Percentiles rank a stretch among this genome's conserved stretches.
Evolutionary conservation across 2,888 invertebrate species (phyloP).

Genomic region (Ormyrus labotus): DNA sequence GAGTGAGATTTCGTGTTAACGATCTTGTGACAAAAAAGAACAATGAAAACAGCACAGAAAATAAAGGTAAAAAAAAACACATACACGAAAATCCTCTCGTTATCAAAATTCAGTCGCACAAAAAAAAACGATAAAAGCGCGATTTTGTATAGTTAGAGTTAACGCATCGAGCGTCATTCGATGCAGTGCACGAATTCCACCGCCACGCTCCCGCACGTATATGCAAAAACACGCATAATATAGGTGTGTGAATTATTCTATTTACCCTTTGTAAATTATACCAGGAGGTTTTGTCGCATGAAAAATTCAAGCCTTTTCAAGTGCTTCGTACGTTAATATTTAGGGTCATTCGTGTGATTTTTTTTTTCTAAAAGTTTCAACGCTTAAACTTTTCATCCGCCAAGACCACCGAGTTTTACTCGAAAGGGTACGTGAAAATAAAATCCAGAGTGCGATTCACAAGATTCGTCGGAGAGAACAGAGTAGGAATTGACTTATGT

Average conservation of each 20-base stretch:
- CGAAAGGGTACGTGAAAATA: constrained; percentile 2
- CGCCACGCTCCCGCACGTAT: constrained; percentile 18
- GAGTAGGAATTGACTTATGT: constrained; percentile 10
- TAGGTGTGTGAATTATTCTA: constrained; percentile 60
- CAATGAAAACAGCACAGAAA: constrained; percentile 53
- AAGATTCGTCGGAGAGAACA: constrained; percentile 16
- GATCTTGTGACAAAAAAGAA: constrained; percentile 42
- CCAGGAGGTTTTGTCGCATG: constrained; percentile 2
- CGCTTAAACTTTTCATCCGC: constrained; percentile 22
- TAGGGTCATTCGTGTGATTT: no score
- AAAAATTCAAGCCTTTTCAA: neutral
- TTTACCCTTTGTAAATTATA: constrained; percentile 28
- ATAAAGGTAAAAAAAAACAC: constrained; percentile 45
- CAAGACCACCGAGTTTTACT: constrained; percentile 23
- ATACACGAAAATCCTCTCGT: constrained; percentile 43
- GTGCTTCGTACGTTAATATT: no score
- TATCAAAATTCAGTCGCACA: constrained; percentile 22
- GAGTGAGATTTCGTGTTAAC: constrained; percentile 49
- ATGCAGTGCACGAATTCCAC: constrained; percentile 11
- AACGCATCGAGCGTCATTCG: constrained; percentile 29
- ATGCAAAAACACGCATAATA: constrained; percentile 36
- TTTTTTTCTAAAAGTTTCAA: neutral
- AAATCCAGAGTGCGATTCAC: constrained; percentile 16
- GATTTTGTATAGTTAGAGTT: constrained; percentile 38
- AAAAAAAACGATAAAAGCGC: constrained; percentile 46